Evolutionary conservation across 2,888 invertebrate genomes (phyloP).

Genomic region (Apodemia hepburni): DNA sequence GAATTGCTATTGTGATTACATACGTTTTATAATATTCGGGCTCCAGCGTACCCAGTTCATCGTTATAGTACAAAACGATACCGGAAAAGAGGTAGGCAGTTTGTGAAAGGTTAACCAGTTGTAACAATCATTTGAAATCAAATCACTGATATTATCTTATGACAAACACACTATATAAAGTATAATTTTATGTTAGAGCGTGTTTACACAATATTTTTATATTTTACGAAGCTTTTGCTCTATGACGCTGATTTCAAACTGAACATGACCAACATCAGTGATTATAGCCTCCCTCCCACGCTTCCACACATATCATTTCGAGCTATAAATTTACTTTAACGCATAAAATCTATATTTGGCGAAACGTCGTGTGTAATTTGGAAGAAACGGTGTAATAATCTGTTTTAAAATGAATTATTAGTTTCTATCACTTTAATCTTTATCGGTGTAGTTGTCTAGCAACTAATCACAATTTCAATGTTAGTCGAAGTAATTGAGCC

Average conservation of each 20-base stretch:
- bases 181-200: too few relatives aligned
- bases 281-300: background rate
- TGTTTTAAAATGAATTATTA: conserved; percentile 9
- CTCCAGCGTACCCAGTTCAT: too few relatives aligned
- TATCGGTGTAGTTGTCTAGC: background rate
- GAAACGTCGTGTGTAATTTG: conserved; percentile 3
- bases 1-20: too few relatives aligned
- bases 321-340: conserved; percentile 10
- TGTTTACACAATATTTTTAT: background rate
- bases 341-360: conserved; percentile 8
- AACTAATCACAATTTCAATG: background rate
- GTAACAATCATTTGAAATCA: too few relatives aligned
- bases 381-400: background rate
- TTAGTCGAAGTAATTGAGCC: background rate
- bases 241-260: background rate
- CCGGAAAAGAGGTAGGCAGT: too few relatives aligned
- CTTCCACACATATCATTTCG: background rate
- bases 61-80: too few relatives aligned
- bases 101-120: too few relatives aligned
- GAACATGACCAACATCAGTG: background rate
- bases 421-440: background rate
- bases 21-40: too few relatives aligned
- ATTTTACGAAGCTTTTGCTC: background rate
- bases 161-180: too few relatives aligned
- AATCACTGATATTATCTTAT: too few relatives aligned